phyloP scores from a whole-genome alignment of 2,113 vertebrate species.

The Leucopternis melanops region DNA sequence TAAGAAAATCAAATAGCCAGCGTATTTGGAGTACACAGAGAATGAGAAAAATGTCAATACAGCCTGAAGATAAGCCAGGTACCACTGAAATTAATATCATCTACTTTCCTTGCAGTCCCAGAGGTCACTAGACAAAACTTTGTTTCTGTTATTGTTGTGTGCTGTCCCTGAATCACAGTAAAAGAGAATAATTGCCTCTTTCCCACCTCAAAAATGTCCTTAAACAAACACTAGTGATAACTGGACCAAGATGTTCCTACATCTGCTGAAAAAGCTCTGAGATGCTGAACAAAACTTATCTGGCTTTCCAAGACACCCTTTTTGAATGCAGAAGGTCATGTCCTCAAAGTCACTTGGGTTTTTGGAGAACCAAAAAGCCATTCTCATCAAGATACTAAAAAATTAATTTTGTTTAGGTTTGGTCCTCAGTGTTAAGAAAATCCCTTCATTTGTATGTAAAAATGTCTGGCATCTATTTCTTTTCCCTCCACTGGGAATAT shows the following conservation, averaged over 20 bases:
- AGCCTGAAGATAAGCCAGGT: background rate
- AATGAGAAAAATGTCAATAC: slow-evolving; percentile 10
- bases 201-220: background rate
- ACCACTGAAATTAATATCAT: background rate
- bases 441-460: background rate
- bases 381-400: background rate
- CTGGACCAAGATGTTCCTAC: background rate
- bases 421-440: background rate
- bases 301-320: background rate
- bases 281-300: background rate
- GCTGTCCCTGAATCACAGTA: background rate
- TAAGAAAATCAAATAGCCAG: background rate
- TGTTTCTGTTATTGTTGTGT: background rate
- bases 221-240: background rate
- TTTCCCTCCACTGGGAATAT: background rate
- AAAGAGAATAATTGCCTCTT: background rate
- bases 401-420: background rate
- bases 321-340: background rate
- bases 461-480: background rate
- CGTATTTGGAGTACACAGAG: background rate
- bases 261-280: background rate
- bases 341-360: background rate
- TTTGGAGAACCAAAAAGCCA: background rate
- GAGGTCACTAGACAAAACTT: background rate
- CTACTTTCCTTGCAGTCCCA: background rate